Evolutionary conservation across 1,140 invertebrate genomes (phyloP), one percentile per base, ranked within the genome.

Genomic region (Theocolax elegans): DNA sequence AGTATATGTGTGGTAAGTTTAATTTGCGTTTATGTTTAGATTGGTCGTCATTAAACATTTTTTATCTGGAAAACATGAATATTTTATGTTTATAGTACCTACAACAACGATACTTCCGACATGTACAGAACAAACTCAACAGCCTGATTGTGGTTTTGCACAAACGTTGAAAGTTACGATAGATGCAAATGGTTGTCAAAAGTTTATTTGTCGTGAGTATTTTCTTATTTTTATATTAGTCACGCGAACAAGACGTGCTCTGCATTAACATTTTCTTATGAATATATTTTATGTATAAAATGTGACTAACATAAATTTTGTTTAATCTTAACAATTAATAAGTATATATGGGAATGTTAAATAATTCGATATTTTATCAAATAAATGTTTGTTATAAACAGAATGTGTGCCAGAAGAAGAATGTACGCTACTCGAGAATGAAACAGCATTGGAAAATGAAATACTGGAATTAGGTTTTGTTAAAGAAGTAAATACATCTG

Each of bases 341-440:
- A n/a, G n/a, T n/a, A n/a, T n/a, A n/a, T n/a, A n/a, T n/a, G n/a
- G n/a, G n/a, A n/a, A n/a, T n/a, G n/a, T n/a, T n/a, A n/a, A n/a
- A n/a, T n/a, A n/a, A n/a, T n/a, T n/a, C n/a, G n/a, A 63, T 69
- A 59, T 59, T 44, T 48, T 27, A 62, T 40, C n/a, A n/a, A n/a
- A n/a, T 35, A 6, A 10, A 35, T 35, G 31, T 48, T 0, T 44
- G 25, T 53, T 21, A 15, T 31, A 31, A 48, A 48, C 67, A 91
- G 90, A 91, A 83, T 94, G 92, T 74, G 87, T 90, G 71, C 90
- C 91, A 6, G 82, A 82, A n/a, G 89, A 90, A 27, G 88, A 93
- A 67, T 94, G 93, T 77, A 87, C 89, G 10, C 68, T 76, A 9
- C 70, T 89, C 0, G 79, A 83, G 0, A 72, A 78, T 0, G 78